Evolutionary conservation across 2,888 invertebrate species (phyloP), one percentile per base, ranked within the genome.

Genomic region (Apodemia hepburni): DNA sequence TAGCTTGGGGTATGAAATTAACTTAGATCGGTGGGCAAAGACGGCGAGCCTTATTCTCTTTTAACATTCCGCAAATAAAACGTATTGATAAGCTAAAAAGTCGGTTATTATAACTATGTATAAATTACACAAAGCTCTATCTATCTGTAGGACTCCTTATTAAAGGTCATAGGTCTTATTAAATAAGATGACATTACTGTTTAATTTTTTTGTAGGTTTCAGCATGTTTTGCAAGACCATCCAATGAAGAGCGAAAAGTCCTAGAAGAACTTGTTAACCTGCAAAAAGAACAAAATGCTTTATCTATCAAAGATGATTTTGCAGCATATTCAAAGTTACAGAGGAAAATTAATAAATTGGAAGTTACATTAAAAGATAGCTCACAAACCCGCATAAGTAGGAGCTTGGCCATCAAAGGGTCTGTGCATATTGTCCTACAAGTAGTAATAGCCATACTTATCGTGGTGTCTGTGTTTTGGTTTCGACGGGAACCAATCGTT

Each of bases 291-390:
- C 93, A 93, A 71, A 83, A 85, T 62, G 68, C 73, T 9, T 77
- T 93, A 64, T 92, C 92, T 9, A 93, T 93, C 84, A 92, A 92
- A 65, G 93, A 93, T 68, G 89, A 93, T 69, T 94, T 94, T 80
- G 93, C 93, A 7, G 89, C 92, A 45, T 93, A 92, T 75, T 92
- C 93, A 1, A 93, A 92, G 76, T 68, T 93, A 45, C 94, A 94
- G 74, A 81, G 94, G 57, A 92, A 85, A 78, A 92, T 94, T 27
- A 92, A 91, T 68, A 87, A 81, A 70, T 73, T 93, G n/a, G 92
- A 93, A 71, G 77, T 75, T 64, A 76, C 87, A 64, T 70, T 93
- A 38, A 87, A 89, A 73, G 85, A 87, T 45, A 77, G 76, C 54
- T 80, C 88, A 17, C 85, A 91, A 62, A 71, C 76, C 9, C 76